These are phyloP conservation scores for Anguilla marmorata DNA, from an alignment of 2,797 vertebrate genomes.

Conservation along the genomic window DNA sequence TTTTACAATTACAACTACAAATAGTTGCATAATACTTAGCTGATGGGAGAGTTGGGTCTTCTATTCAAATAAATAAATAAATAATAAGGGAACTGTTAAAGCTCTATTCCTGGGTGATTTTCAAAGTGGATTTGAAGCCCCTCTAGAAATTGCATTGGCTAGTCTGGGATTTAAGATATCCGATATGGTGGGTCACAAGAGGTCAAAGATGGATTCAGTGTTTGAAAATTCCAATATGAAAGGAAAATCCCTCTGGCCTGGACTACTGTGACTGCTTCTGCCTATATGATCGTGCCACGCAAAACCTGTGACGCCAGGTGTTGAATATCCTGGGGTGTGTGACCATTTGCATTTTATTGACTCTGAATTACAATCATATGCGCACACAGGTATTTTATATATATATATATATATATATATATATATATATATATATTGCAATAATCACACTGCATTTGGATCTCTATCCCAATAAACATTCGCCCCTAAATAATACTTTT, in stretches of 20 bases:
- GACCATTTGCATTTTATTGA: neutral
- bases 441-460: neutral
- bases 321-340: neutral
- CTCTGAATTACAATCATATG: neutral
- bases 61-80: neutral
- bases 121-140: neutral
- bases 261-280: neutral
- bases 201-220: slow-evolving; percentile 21
- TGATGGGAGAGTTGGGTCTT: neutral
- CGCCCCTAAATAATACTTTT: neutral
- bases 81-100: neutral
- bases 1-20: neutral
- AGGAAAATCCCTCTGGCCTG: slow-evolving; percentile 2
- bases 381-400: neutral
- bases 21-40: neutral
- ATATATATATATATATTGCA: neutral
- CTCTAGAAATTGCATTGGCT: neutral
- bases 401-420: too few species aligned
- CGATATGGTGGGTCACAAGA: slow-evolving; percentile 6
- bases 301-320: neutral
- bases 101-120: neutral
- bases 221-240: slow-evolving; percentile 21
- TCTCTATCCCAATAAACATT: neutral
- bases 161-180: neutral
- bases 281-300: neutral